A percentile compares a stretch with the other conserved stretches of the same genome.
Conservation (phyloP, 2,888 invertebrate species). For the Arctia plantaginis region DNA sequence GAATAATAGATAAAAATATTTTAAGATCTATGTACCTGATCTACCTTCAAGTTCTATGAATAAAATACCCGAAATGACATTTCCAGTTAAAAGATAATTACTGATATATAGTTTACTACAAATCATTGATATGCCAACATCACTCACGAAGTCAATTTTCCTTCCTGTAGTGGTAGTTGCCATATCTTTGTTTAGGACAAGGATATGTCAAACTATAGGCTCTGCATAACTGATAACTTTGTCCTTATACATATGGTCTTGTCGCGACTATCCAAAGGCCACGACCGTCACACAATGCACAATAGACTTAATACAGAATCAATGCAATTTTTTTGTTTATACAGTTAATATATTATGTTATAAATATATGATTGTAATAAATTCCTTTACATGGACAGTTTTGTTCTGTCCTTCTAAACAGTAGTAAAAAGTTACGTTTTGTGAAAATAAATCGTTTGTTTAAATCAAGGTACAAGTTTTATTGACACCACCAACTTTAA, state of each 20-base stretch:
- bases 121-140: not conserved
- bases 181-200: not conserved
- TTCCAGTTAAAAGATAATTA: not conserved
- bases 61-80: not conserved
- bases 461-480: constrained; percentile 61
- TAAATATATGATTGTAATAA: constrained; percentile 20
- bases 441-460: constrained; percentile 76
- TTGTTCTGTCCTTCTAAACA: constrained; percentile 50
- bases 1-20: not conserved
- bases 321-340: constrained; percentile 54
- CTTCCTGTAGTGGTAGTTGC: not conserved
- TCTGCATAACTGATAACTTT: constrained; percentile 17
- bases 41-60: not conserved
- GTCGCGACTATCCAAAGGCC: constrained; percentile 32
- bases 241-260: constrained; percentile 29
- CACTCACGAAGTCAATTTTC: not conserved
- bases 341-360: constrained; percentile 42
- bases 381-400: constrained; percentile 22
- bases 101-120: not conserved
- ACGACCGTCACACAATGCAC: constrained; percentile 22
- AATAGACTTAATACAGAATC: constrained; percentile 34
- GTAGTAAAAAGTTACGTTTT: constrained; percentile 66
- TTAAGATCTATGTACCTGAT: not conserved
- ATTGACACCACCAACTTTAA: constrained; percentile 10
- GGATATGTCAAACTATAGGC: constrained; percentile 13